These are phyloP conservation scores for Elanus axillaris DNA, from an alignment of 2,113 vertebrate genomes.

Conservation along the genomic window DNA sequence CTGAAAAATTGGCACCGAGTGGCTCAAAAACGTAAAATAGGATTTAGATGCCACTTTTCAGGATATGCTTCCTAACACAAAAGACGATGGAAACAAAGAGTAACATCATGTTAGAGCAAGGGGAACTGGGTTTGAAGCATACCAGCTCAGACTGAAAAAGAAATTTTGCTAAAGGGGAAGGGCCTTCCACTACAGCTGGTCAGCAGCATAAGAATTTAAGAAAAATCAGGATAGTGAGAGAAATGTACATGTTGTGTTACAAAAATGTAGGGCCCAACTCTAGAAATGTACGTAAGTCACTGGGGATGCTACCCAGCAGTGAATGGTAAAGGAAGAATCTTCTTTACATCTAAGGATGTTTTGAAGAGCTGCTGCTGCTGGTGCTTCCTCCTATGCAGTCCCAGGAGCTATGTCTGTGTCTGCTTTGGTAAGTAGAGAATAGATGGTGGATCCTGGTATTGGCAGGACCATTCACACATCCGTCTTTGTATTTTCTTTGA, in stretches of 20 bases:
- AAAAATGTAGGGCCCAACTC: not conserved
- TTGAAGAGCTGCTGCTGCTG: not conserved
- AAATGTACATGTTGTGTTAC: not conserved
- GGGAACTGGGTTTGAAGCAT: not conserved
- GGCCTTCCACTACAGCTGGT: not conserved
- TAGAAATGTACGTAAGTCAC: not conserved
- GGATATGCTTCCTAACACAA: not conserved
- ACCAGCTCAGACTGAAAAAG: not conserved
- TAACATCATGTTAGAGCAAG: not conserved
- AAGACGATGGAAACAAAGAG: not conserved
- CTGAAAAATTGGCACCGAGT: not conserved
- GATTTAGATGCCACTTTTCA: not conserved
- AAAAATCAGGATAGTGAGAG: not conserved
- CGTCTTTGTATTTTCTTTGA: conserved; percentile 42
- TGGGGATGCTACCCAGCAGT: not conserved
- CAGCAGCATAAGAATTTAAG: not conserved
- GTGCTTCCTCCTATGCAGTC: not conserved
- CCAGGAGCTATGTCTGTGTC: not conserved
- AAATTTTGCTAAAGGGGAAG: not conserved
- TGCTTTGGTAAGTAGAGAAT: not conserved
- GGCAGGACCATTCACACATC: not conserved
- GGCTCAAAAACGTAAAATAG: not conserved
- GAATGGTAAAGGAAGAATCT: not conserved
- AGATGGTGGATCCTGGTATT: not conserved
- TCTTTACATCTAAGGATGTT: not conserved